Conservation (phyloP, 2,888 invertebrate species). For the Sesia apiformis region DNA sequence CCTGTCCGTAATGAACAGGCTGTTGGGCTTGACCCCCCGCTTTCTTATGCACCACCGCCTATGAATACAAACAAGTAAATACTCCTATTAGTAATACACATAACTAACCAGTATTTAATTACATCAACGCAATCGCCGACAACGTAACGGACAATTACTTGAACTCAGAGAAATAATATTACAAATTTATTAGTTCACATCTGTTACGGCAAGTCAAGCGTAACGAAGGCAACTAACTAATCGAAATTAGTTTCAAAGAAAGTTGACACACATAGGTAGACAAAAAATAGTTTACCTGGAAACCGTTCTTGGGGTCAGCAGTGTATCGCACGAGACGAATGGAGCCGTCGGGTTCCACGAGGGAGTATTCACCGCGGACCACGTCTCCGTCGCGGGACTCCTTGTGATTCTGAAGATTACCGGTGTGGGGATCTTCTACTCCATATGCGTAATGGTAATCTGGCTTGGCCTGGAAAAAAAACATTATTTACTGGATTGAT, state of each 20-base stretch:
- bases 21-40: conserved; percentile 38
- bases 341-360: conserved; percentile 84
- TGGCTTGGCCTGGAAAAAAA: conserved; percentile 77
- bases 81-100: background rate
- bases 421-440: conserved; percentile 82
- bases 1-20: conserved; percentile 47
- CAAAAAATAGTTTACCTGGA: conserved; percentile 65
- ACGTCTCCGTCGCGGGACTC: conserved; percentile 82
- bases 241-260: background rate
- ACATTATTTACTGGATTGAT: too few relatives aligned
- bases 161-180: background rate
- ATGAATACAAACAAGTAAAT: conserved; percentile 13
- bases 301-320: conserved; percentile 83
- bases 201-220: background rate
- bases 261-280: background rate
- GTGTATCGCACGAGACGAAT: conserved; percentile 82
- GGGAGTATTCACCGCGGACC: conserved; percentile 82
- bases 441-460: conserved; percentile 85
- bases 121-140: conserved; percentile 2
- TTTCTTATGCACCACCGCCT: conserved; percentile 65
- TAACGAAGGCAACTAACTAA: conserved; percentile 7
- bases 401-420: conserved; percentile 82
- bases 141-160: conserved; percentile 7
- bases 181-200: conserved; percentile 2
- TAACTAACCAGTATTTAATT: conserved; percentile 5